These are phyloP conservation scores for Catharus ustulatus DNA, from an alignment of 2,797 vertebrate genomes.

Conservation along the genomic window DNA sequence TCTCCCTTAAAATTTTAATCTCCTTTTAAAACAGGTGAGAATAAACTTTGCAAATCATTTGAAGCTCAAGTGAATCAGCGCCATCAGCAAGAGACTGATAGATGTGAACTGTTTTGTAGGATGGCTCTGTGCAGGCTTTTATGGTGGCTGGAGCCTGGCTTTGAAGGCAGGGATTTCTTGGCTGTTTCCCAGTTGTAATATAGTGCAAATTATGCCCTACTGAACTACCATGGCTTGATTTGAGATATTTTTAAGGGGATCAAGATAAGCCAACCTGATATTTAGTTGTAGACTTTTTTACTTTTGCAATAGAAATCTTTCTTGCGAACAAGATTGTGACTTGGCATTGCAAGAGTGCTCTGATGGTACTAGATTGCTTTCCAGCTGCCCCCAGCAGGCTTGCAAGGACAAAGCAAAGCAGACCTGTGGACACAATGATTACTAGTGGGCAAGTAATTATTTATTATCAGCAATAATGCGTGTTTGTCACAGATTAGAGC, in stretches of 20 bases:
- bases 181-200: neutral
- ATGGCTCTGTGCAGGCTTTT: neutral
- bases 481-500: neutral
- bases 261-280: neutral
- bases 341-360: neutral
- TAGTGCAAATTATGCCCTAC: neutral
- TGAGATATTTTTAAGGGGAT: neutral
- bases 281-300: neutral
- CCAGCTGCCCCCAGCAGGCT: neutral
- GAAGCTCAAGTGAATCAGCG: neutral
- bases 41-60: neutral
- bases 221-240: neutral
- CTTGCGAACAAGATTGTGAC: neutral
- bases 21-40: neutral
- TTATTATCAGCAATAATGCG: neutral
- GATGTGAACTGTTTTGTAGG: neutral
- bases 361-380: neutral
- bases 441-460: neutral
- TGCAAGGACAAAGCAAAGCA: neutral
- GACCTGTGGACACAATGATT: neutral
- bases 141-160: neutral
- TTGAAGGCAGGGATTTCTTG: neutral
- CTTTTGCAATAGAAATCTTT: neutral
- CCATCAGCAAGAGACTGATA: neutral
- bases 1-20: neutral